phyloP scores from a whole-genome alignment of 2,113 vertebrate genomes.

The Taurulus bubalis region DNA sequence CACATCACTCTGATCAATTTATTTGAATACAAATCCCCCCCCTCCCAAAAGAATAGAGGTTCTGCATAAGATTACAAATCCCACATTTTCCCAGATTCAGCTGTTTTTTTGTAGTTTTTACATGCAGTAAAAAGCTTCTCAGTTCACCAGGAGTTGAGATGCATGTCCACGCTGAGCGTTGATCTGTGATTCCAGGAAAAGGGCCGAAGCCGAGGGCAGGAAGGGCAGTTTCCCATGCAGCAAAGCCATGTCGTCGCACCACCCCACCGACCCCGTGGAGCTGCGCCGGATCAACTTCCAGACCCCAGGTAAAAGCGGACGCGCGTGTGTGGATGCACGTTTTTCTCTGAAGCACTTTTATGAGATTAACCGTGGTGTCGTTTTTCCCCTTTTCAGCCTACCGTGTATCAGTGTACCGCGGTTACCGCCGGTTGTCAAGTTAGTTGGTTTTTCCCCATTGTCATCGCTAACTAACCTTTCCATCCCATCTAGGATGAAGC shows the following conservation, averaged over 20 bases:
- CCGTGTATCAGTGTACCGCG: constrained; percentile 83
- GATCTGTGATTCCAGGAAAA: constrained; percentile 86
- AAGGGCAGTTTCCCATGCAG: constrained; percentile 97
- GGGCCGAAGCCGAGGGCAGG: constrained; percentile 95
- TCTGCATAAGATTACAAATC: neutral
- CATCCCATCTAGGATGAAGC: constrained; percentile 70
- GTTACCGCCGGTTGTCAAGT: constrained; percentile 96
- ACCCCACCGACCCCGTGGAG: constrained; percentile 97
- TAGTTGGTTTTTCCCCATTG: constrained; percentile 83
- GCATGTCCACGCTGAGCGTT: neutral
- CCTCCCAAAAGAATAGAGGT: neutral
- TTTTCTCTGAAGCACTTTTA: neutral
- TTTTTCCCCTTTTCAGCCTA: constrained; percentile 78
- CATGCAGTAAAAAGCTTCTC: neutral
- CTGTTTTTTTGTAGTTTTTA: neutral
- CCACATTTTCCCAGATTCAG: neutral
- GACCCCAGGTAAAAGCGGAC: constrained; percentile 89
- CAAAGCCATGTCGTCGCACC: constrained; percentile 96
- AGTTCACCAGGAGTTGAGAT: constrained; percentile 1
- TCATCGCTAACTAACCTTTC: constrained; percentile 66
- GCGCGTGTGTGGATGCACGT: neutral
- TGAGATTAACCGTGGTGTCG: constrained; percentile 66
- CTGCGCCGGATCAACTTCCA: constrained; percentile 98
- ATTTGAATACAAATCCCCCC: constrained; percentile 9
- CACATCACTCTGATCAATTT: neutral